phyloP scores from a whole-genome alignment of 2,797 vertebrate genomes.

The Peromyscus eremicus region DNA sequence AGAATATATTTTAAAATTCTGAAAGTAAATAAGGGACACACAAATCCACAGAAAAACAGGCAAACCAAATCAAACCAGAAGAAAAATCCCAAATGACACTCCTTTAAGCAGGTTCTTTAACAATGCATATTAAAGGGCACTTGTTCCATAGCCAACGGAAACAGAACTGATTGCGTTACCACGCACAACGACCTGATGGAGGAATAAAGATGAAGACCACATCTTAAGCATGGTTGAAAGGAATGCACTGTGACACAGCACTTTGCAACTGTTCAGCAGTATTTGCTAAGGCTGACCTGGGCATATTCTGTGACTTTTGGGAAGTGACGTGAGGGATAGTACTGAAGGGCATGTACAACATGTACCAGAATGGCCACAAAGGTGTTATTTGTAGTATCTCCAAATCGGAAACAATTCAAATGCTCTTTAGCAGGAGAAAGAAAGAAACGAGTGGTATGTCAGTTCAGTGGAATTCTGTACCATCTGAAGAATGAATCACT shows the following conservation, averaged over 20 bases:
- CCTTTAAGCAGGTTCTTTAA: neutral
- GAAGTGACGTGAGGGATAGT: no score
- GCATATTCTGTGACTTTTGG: neutral
- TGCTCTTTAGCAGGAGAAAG: neutral
- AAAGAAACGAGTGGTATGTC: neutral
- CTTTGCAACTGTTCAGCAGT: neutral
- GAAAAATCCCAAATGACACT: neutral
- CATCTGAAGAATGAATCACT: neutral
- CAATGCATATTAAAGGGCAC: neutral
- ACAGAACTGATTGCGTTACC: neutral
- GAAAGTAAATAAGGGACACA: constrained; percentile 28
- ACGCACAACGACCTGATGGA: no score
- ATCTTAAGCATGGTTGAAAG: neutral
- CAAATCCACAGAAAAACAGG: neutral
- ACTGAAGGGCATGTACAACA: neutral
- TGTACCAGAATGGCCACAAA: neutral
- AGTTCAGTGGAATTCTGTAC: neutral
- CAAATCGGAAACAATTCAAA: constrained; percentile 6
- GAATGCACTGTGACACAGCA: neutral
- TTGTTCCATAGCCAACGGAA: neutral
- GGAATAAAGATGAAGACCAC: neutral
- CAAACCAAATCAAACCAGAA: neutral
- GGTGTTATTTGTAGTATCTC: neutral
- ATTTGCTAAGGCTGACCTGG: neutral
- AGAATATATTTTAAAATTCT: neutral